These are phyloP conservation scores for Astropecten irregularis DNA, from an alignment of 53 echinoderm and acorn worm species.

Conservation along the genomic window DNA sequence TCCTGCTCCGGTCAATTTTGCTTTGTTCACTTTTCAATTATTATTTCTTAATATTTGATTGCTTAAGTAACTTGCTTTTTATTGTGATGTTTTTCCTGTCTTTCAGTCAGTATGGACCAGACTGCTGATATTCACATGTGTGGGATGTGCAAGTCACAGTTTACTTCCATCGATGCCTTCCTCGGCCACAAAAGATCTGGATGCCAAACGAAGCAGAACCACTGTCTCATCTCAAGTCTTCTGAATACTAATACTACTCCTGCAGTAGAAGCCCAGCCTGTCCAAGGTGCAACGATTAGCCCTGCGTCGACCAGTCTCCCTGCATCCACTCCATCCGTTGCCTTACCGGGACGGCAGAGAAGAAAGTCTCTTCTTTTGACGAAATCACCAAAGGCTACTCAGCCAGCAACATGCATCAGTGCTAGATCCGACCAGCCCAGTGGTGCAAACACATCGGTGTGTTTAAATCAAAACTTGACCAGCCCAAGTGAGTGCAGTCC, in stretches of 20 bases:
- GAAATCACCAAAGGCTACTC: background rate
- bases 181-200: slow-evolving; percentile 62
- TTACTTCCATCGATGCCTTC: slow-evolving; percentile 61
- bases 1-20: no score
- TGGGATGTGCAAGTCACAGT: slow-evolving; percentile 65
- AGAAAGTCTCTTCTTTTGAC: slow-evolving; percentile 1
- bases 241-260: background rate
- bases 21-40: no score
- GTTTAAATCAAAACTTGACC: background rate
- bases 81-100: background rate
- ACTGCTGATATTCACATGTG: slow-evolving; percentile 74
- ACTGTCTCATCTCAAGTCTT: background rate
- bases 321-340: background rate
- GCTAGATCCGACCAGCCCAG: background rate
- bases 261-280: background rate
- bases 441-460: background rate
- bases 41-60: no score
- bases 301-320: background rate
- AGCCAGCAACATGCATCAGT: background rate
- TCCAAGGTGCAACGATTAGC: background rate
- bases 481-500: background rate
- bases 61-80: no score
- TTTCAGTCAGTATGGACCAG: slow-evolving; percentile 21
- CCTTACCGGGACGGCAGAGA: background rate
- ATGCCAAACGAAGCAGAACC: background rate